These are phyloP conservation scores for Amphilophus citrinellus DNA, from an alignment of 2,113 vertebrate genomes.

Conservation along the genomic window DNA sequence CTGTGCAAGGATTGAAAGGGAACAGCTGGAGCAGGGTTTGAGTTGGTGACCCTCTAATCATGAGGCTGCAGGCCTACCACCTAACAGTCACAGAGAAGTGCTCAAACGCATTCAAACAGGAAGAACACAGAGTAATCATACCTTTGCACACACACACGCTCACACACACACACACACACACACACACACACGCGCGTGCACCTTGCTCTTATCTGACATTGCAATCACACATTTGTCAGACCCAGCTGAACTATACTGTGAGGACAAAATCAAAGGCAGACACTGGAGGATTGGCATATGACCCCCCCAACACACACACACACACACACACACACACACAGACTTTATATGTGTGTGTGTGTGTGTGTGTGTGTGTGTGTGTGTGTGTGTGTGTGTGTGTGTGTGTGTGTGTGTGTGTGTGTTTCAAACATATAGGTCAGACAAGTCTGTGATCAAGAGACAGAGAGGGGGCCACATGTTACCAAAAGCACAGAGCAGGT, in stretches of 20 bases:
- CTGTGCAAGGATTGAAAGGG: slow-evolving; percentile 39
- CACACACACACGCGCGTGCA: slow-evolving; percentile 23
- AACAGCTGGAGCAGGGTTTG: slow-evolving; percentile 66
- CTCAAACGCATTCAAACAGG: slow-evolving; percentile 52
- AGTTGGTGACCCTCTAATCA: slow-evolving; percentile 72
- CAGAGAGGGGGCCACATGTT: slow-evolving; percentile 27
- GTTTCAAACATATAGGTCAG: slow-evolving; percentile 3
- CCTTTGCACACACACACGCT: slow-evolving; percentile 37
- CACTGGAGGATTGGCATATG: slow-evolving; percentile 52
- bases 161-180: slow-evolving; percentile 11
- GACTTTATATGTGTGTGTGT: no score
- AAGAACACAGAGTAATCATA: slow-evolving; percentile 48
- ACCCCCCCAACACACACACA: slow-evolving; percentile 12
- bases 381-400: not conserved
- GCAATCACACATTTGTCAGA: slow-evolving; percentile 56
- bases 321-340: not conserved
- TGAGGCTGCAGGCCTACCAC: slow-evolving; percentile 52
- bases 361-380: no score
- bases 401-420: not conserved
- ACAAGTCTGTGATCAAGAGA: slow-evolving; percentile 28
- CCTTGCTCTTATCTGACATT: slow-evolving; percentile 29
- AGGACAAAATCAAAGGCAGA: slow-evolving; percentile 59
- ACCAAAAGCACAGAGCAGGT: slow-evolving; percentile 69
- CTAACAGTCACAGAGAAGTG: slow-evolving; percentile 57
- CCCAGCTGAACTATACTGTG: slow-evolving; percentile 43